Evolutionary conservation across 2,888 invertebrate genomes (phyloP).

Genomic region (Apodemia hepburni): DNA sequence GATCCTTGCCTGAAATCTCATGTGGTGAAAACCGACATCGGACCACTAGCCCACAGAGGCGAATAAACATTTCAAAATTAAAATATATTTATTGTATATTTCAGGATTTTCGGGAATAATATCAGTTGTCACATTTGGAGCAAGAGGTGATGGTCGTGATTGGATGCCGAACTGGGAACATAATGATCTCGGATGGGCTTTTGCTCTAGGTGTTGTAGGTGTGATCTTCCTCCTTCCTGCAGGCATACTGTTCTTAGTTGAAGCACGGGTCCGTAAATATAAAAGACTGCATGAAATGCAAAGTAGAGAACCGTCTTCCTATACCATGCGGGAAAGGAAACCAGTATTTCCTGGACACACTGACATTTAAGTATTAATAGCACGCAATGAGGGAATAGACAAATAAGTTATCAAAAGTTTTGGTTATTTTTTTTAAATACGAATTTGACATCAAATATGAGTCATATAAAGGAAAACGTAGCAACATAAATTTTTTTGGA

Average conservation of each 20-base stretch:
- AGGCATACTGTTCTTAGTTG: slow-evolving; percentile 90
- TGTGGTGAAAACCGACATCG: too few relatives aligned
- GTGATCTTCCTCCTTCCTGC: slow-evolving; percentile 87
- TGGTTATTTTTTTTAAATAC: background rate
- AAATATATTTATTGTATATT: slow-evolving; percentile 39
- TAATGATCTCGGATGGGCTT: slow-evolving; percentile 97
- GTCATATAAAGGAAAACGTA: too few relatives aligned
- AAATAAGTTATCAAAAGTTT: too few relatives aligned
- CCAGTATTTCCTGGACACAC: slow-evolving; percentile 81
- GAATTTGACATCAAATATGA: slow-evolving; percentile 6
- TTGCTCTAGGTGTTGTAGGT: slow-evolving; percentile 91
- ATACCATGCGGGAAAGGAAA: slow-evolving; percentile 84
- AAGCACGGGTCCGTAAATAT: slow-evolving; percentile 89
- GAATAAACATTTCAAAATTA: background rate
- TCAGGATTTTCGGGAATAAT: slow-evolving; percentile 89
- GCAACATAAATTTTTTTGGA: too few relatives aligned
- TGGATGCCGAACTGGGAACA: slow-evolving; percentile 99
- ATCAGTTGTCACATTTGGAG: slow-evolving; percentile 93
- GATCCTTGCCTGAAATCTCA: too few relatives aligned
- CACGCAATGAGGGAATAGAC: background rate
- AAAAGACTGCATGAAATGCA: slow-evolving; percentile 86
- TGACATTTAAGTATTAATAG: slow-evolving; percentile 80
- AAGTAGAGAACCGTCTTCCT: slow-evolving; percentile 83
- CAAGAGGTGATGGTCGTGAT: slow-evolving; percentile 93
- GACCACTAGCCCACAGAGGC: too few relatives aligned